phyloP scores from a whole-genome alignment of 2,113 vertebrate genomes.

The Boulengeromyrus knoepffleri region DNA sequence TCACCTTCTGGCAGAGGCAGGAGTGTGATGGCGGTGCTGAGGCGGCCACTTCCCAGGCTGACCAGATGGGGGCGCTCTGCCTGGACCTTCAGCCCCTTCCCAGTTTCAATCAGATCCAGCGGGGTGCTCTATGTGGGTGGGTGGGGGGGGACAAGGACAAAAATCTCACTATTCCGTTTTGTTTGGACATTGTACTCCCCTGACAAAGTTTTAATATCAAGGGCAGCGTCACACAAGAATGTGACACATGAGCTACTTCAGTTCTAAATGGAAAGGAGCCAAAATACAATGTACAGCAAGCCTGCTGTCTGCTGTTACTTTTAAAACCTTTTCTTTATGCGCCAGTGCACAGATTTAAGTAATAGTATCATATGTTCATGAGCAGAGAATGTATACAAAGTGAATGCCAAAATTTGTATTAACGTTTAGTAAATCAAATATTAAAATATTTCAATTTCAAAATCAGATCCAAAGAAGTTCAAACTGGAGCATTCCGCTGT shows the following conservation, averaged over 20 bases:
- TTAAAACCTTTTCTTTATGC: neutral
- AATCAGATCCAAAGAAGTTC: neutral
- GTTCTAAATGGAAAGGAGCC: neutral
- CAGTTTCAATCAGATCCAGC: conserved; percentile 82
- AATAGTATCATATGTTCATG: neutral
- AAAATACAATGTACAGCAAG: neutral
- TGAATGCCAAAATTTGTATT: neutral
- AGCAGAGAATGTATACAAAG: neutral
- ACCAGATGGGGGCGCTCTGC: conserved; percentile 89
- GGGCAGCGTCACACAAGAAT: neutral
- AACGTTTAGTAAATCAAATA: neutral
- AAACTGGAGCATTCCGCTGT: neutral
- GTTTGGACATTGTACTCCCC: neutral
- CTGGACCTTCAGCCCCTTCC: conserved; percentile 86
- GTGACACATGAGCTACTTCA: neutral
- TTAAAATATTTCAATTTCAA: neutral
- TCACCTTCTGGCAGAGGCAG: conserved; percentile 87
- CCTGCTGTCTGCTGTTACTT: neutral
- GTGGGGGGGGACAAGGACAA: neutral
- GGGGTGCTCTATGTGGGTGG: conserved; percentile 66
- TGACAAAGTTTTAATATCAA: neutral
- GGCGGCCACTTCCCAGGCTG: conserved; percentile 88
- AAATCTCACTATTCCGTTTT: neutral
- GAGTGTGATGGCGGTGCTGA: conserved; percentile 88
- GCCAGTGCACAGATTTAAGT: neutral